These are phyloP conservation scores for Euura saliciscinereae DNA, from an alignment of 1,140 invertebrate genomes.

Conservation along the genomic window DNA sequence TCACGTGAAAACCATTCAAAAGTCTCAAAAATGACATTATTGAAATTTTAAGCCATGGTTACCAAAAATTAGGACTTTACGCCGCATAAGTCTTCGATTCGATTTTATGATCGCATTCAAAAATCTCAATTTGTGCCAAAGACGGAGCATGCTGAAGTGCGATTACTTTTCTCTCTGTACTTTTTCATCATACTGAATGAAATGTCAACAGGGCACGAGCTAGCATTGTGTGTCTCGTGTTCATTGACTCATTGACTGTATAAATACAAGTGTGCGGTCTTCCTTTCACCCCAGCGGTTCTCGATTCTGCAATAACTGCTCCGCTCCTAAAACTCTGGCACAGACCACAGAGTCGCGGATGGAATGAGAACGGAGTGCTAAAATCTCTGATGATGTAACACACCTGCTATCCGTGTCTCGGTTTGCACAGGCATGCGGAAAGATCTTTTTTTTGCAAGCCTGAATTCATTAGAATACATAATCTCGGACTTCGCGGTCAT, in stretches of 20 bases:
- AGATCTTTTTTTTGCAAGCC: not conserved
- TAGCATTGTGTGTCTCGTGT: not conserved
- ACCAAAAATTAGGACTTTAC: too few species aligned
- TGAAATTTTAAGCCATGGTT: too few species aligned
- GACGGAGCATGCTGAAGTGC: not conserved
- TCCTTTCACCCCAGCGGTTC: constrained; percentile 44
- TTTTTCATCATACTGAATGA: not conserved
- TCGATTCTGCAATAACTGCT: constrained; percentile 14
- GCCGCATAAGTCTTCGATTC: too few species aligned
- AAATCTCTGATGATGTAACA: not conserved
- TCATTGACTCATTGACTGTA: constrained; percentile 5
- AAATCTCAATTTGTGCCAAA: not conserved
- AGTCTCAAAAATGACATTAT: too few species aligned
- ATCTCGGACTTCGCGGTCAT: not conserved
- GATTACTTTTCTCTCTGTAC: not conserved
- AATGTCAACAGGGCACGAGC: not conserved
- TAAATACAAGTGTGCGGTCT: constrained; percentile 22
- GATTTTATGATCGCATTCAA: not conserved
- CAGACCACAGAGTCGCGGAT: not conserved
- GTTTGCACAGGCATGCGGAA: not conserved
- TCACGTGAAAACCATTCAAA: too few species aligned
- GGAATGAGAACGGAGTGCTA: not conserved
- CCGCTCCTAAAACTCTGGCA: not conserved
- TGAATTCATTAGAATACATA: not conserved
- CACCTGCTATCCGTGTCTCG: not conserved